phyloP scores from a whole-genome alignment of 2,888 invertebrate genomes.

The Rhaphigaster nebulosa region DNA sequence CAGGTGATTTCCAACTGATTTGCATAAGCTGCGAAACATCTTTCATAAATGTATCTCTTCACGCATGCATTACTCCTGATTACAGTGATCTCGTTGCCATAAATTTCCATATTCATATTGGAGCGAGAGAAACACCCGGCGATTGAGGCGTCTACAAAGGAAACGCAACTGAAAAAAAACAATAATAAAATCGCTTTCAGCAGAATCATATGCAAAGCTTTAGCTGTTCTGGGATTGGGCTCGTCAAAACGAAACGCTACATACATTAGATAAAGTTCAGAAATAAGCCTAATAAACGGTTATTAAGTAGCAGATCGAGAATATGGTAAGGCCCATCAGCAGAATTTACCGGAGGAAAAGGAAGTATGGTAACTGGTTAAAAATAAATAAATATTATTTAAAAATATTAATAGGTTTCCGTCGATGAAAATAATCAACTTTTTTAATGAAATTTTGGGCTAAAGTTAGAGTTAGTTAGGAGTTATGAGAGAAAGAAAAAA shows the following conservation, averaged over 20 bases:
- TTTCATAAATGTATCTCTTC: neutral
- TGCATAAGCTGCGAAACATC: conserved; percentile 12
- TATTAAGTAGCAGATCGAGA: too few species aligned
- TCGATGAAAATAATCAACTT: too few species aligned
- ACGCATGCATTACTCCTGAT: conserved; percentile 27
- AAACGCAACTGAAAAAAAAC: neutral
- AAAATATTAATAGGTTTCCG: too few species aligned
- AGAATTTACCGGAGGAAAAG: too few species aligned
- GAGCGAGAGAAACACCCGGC: neutral
- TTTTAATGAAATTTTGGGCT: too few species aligned
- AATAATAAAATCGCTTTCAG: neutral
- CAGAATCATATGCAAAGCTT: neutral
- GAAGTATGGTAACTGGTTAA: too few species aligned
- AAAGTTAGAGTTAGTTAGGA: too few species aligned
- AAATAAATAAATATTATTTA: too few species aligned
- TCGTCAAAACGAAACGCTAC: neutral
- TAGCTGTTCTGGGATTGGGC: neutral
- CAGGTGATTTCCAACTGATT: conserved; percentile 19
- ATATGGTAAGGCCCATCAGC: too few species aligned
- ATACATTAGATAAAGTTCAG: neutral
- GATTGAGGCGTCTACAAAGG: neutral
- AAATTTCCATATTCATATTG: conserved; percentile 21
- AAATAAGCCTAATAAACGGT: neutral
- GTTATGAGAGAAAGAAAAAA: too few species aligned
- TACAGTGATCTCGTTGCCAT: conserved; percentile 13